phyloP scores from a whole-genome alignment of 2,797 vertebrate species.

The Carapus acus region DNA sequence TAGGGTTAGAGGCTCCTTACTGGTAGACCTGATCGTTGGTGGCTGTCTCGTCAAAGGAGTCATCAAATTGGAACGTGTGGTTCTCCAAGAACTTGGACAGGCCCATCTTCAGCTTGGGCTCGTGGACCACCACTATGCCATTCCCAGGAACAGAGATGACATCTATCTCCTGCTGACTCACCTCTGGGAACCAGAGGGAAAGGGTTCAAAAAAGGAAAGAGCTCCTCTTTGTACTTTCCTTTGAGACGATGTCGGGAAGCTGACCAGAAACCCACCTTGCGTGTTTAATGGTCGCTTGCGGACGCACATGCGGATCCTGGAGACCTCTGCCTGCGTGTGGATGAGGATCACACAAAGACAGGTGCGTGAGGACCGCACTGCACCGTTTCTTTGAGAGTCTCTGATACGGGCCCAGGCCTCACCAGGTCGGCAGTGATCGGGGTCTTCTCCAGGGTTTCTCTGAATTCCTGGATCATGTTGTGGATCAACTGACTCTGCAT shows the following conservation, averaged over 20 bases:
- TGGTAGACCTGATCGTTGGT: constrained; percentile 93
- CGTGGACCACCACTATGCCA: constrained; percentile 83
- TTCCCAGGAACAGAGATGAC: constrained; percentile 89
- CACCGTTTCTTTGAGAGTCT: neutral
- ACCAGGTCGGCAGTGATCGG: constrained; percentile 77
- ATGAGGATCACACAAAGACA: neutral
- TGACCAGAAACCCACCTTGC: constrained; percentile 78
- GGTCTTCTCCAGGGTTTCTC: constrained; percentile 78
- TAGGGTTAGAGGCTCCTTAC: constrained; percentile 61
- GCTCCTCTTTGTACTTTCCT: no score
- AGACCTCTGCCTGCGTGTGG: constrained; percentile 76
- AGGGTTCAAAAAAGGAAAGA: no score
- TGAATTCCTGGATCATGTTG: constrained; percentile 89
- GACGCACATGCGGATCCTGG: constrained; percentile 91
- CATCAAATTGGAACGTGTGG: constrained; percentile 91
- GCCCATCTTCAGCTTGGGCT: constrained; percentile 95
- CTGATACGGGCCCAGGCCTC: constrained; percentile 47
- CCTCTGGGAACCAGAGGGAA: constrained; percentile 71
- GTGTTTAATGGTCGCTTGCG: constrained; percentile 94
- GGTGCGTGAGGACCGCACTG: neutral
- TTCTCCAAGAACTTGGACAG: constrained; percentile 96
- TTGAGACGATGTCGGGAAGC: no score
- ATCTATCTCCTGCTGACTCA: constrained; percentile 86
- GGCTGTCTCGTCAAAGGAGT: constrained; percentile 83
- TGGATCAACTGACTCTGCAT: constrained; percentile 91